Percentiles rank a stretch among this genome's conserved stretches.
These are phyloP conservation scores for Zaprionus ornatus DNA, from an alignment of 1,140 invertebrate species.

Conservation along the genomic window DNA sequence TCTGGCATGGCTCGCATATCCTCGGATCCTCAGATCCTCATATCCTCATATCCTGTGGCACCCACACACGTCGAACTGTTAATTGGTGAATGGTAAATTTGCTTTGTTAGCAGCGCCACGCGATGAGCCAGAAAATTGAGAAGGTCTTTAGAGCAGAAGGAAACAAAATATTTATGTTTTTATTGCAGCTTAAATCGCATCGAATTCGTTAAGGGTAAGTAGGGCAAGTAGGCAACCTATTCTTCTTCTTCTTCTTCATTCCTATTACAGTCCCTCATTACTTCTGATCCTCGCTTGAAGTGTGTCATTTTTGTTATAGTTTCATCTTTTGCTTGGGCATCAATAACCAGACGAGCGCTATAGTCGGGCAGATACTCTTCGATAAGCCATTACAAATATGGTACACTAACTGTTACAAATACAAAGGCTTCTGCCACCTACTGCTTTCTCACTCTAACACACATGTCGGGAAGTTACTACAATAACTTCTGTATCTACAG, in stretches of 20 bases:
- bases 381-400: too few species aligned
- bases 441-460: too few species aligned
- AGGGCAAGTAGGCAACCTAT: neutral
- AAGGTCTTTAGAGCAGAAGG: neutral
- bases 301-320: neutral
- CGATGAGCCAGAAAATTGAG: neutral
- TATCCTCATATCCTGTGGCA: conserved; percentile 53
- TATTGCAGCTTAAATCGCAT: conserved; percentile 2
- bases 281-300: neutral
- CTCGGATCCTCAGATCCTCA: neutral
- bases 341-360: too few species aligned
- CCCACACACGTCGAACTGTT: conserved; percentile 61
- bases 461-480: too few species aligned
- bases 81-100: conserved; percentile 23
- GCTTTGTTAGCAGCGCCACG: conserved; percentile 16
- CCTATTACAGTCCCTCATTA: neutral
- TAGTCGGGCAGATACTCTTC: too few species aligned
- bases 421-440: too few species aligned
- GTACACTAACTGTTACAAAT: too few species aligned
- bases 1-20: conserved; percentile 64
- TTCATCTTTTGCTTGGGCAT: too few species aligned
- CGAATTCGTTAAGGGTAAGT: neutral
- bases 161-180: conserved; percentile 9
- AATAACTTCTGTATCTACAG: too few species aligned
- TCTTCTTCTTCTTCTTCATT: neutral